Evolutionary conservation across 2,113 vertebrate species (phyloP), one percentile per base, ranked within the genome.

Genomic region (Connochaetes taurinus): DNA sequence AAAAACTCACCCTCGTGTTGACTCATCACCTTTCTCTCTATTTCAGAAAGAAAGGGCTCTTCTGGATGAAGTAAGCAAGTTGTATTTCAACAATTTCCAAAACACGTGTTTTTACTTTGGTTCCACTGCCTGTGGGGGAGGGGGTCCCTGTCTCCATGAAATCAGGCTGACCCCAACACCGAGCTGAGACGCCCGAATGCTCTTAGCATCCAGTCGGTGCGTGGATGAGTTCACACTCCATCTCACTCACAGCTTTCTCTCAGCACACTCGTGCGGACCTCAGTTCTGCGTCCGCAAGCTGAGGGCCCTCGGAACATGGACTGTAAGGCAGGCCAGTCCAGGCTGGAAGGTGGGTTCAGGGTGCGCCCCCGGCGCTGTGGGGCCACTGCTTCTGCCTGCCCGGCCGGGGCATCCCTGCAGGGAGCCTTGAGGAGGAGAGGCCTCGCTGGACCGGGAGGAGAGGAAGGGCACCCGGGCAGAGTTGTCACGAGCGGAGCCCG

Each of bases 1-100:
- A 47, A 45, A 87, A 27, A 0, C 7, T 12, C 27, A 1, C 31
- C 52, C 76, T 98, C 31, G 0, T 21, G n/a, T 40, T 98, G 50
- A 98, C 31, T 15, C 53, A 2, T 0, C 0, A 1, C 43, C 19
- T 93, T 3, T 95, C 97, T 98, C 50, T 95, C 86, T 81, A 2
- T 98, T 99, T 97, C 98, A 99, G 99, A 98, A 96, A 93, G 97
- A 97, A 85, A 93, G 96, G 87, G 83, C 87, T n/a, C 93, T 64
- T 84, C 33, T 98, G 97, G 93, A 98, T 40, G 98, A 99, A 98
- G 99, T 99, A 92, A 98, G 98, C 95, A 55, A 92, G 19, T 71
- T n/a, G 90, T 94, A 10, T 86, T 53, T 71, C 29, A 92, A 60
- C 50, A 43, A 13, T 55, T 76, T 74, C 36, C 14, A 4, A 45